Conservation (phyloP, 2,113 vertebrate species). For the Phainopepla nitens region DNA sequence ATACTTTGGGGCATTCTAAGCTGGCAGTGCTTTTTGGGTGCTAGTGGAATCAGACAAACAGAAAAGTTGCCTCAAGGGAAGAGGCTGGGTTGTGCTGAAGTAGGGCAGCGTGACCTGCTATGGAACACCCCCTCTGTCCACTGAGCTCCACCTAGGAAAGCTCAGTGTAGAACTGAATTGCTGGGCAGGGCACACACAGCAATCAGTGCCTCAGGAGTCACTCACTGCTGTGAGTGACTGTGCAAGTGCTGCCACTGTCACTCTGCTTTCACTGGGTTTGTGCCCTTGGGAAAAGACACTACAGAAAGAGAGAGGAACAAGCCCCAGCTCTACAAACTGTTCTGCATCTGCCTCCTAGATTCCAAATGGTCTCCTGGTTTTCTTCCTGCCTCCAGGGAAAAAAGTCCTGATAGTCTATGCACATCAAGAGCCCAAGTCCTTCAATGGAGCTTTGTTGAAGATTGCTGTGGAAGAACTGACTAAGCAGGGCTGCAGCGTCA, state of each 20-base stretch:
- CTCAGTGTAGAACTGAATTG: neutral
- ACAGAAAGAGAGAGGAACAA: neutral
- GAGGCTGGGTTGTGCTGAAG: too few species aligned
- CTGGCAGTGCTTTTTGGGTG: neutral
- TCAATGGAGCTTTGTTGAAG: slow-evolving; percentile 71
- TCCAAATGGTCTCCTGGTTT: neutral
- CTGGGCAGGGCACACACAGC: neutral
- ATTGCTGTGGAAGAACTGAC: slow-evolving; percentile 64
- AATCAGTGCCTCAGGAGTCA: neutral
- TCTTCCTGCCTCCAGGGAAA: slow-evolving; percentile 52
- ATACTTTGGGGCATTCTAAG: neutral
- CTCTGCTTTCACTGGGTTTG: neutral
- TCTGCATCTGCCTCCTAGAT: neutral
- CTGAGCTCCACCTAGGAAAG: neutral
- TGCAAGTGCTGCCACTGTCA: neutral
- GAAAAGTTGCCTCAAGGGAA: neutral
- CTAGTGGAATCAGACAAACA: neutral
- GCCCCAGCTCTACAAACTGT: fast-evolving
- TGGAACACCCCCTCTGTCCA: neutral
- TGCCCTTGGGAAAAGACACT: neutral
- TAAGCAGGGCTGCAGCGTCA: slow-evolving; percentile 67
- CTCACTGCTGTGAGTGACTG: too few species aligned
- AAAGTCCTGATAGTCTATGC: slow-evolving; percentile 77
- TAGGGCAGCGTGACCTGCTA: neutral
- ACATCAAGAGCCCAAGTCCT: slow-evolving; percentile 74